phyloP scores from a whole-genome alignment of 2,888 invertebrate genomes.

The Spialia ferax region DNA sequence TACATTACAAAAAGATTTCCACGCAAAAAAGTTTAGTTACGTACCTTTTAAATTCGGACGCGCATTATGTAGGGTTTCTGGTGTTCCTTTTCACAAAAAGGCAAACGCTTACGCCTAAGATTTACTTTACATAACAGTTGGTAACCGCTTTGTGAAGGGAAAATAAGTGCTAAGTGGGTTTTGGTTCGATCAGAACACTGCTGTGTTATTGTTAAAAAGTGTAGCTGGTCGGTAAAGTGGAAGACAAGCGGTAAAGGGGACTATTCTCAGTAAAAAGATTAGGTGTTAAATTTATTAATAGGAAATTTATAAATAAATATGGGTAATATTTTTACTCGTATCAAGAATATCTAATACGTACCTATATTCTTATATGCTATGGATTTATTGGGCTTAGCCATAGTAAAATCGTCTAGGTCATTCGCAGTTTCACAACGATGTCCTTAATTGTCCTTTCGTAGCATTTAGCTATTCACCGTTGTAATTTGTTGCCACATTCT shows the following conservation, averaged over 20 bases:
- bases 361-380: too few relatives aligned
- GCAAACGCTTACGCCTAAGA: slow-evolving; percentile 11
- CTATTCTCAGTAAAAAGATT: too few relatives aligned
- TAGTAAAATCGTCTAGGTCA: slow-evolving; percentile 2
- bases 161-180: slow-evolving; percentile 5
- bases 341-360: too few relatives aligned
- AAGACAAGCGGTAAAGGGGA: too few relatives aligned
- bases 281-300: too few relatives aligned
- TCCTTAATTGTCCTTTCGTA: slow-evolving; percentile 26
- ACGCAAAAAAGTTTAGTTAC: slow-evolving; percentile 1
- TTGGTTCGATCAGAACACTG: neutral
- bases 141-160: slow-evolving; percentile 13
- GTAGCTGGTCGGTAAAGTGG: too few relatives aligned
- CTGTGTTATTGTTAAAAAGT: neutral
- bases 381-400: too few relatives aligned
- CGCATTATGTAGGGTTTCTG: slow-evolving; percentile 3
- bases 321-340: too few relatives aligned
- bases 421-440: slow-evolving; percentile 14
- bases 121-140: slow-evolving; percentile 22
- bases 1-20: slow-evolving; percentile 7
- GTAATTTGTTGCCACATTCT: slow-evolving; percentile 18
- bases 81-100: neutral
- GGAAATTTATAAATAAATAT: too few relatives aligned
- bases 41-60: neutral
- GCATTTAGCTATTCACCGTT: slow-evolving; percentile 19